Evolutionary conservation across 2,113 vertebrate genomes (phyloP), one percentile per base, ranked within the genome.

Genomic region (Corydoras sp.): DNA sequence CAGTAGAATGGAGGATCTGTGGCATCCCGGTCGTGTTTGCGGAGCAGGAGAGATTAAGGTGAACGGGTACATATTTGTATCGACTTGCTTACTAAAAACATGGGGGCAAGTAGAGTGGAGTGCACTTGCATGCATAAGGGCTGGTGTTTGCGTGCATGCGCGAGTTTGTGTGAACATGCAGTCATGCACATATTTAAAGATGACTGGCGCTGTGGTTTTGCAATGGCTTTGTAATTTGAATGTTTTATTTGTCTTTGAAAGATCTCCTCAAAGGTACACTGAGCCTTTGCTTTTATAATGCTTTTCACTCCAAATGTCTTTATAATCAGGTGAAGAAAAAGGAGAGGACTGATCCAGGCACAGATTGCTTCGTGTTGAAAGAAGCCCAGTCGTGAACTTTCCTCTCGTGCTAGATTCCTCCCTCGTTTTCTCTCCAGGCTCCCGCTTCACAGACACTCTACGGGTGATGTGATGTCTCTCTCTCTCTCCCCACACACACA

Each of bases 361-460:
- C 49, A 80, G 73, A 79, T 78, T 78, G 76, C 68, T 61, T 13
- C 18, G 56, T 62, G 74, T 62, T 71, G 71, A 83, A 73, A 78
- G 81, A 80, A 81, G 70, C 74, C 75, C 63, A 60, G 81, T 74
- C 78, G 56, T 81, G 82, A 83, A 81, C 81, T 83, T 81, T 79
- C 68, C 68, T 76, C 73, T 30, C 15, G 62, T 76, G 73, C 65
- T 62, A 76, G 53, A 75, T 69, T 66, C 79, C 79, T 75, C 74
- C 74, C 71, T 61, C 24, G 24, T 14, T 56, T 14, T 56, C 30
- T 64, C 56, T 58, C 50, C 59, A 7, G 58, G 43, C 58, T 70
- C 71, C 66, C 24, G 49, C 75, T 66, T 76, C 73, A 66, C 64
- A n/a, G 49, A 55, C 51, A n/a, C 68, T 49, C 73, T 50, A 65